A percentile compares a stretch with the other conserved stretches of the same genome.
These are phyloP conservation scores for Morpho achilles DNA, from an alignment of 2,888 invertebrate species.

Conservation along the genomic window DNA sequence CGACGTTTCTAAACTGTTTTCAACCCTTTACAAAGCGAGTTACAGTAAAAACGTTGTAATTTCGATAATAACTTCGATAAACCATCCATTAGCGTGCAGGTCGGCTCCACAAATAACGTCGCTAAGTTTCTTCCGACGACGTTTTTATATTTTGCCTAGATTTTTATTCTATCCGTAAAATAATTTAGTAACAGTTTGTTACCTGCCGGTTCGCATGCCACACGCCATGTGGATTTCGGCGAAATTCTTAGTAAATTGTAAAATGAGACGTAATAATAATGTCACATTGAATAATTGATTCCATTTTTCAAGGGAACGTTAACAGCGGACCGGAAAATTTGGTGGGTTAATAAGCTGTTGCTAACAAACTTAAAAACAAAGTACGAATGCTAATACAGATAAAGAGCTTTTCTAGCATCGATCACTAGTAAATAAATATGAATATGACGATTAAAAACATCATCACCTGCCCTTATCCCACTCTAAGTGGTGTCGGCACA, in stretches of 20 bases:
- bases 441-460: too few species aligned
- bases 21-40: slow-evolving; percentile 1
- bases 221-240: slow-evolving; percentile 26
- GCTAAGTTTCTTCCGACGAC: slow-evolving; percentile 22
- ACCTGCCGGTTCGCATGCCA: slow-evolving; percentile 27
- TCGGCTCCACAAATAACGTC: slow-evolving; percentile 10
- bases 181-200: slow-evolving; percentile 25
- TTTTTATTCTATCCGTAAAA: slow-evolving; percentile 28
- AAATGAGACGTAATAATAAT: slow-evolving; percentile 25
- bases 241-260: slow-evolving; percentile 23
- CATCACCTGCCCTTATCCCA: too few species aligned
- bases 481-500: too few species aligned
- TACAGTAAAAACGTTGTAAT: slow-evolving; percentile 7
- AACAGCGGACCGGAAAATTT: slow-evolving; percentile 9
- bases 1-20: not conserved
- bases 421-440: too few species aligned
- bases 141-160: slow-evolving; percentile 29
- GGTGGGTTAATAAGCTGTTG: not conserved
- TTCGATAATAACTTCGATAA: slow-evolving; percentile 11
- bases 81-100: slow-evolving; percentile 16
- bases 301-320: slow-evolving; percentile 18
- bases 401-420: not conserved
- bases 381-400: not conserved
- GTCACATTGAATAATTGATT: slow-evolving; percentile 27
- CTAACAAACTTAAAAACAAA: not conserved